These are phyloP conservation scores for Tetragonula carbonaria DNA, from an alignment of 2,888 invertebrate species.

Conservation along the genomic window DNA sequence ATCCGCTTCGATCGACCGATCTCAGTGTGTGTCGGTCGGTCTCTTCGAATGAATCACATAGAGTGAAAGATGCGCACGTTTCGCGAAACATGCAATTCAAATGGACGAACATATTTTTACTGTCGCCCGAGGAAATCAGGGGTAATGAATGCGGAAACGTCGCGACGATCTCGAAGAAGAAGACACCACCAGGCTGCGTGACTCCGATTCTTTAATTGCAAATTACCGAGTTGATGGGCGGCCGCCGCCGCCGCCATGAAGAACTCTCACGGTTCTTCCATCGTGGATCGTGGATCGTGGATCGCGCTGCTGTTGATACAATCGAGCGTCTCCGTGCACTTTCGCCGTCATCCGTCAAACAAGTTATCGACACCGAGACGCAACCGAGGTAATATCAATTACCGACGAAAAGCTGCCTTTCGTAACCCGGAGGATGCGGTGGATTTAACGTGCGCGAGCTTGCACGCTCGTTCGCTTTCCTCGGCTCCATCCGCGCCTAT, in stretches of 20 bases:
- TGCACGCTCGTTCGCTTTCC: constrained; percentile 39
- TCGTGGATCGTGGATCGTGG: too few species aligned
- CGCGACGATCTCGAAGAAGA: not conserved
- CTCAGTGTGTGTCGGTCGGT: not conserved
- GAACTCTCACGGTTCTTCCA: not conserved
- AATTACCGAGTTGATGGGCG: not conserved
- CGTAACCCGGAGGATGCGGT: constrained; percentile 3
- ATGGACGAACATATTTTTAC: not conserved
- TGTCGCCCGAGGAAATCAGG: not conserved
- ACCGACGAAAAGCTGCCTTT: constrained; percentile 22
- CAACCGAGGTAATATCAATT: not conserved
- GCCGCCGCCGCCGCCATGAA: not conserved
- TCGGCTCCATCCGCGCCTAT: not conserved
- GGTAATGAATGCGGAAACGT: constrained; percentile 2
- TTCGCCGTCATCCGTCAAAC: constrained; percentile 1
- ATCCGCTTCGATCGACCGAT: not conserved
- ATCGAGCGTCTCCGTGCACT: not conserved
- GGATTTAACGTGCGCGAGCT: constrained; percentile 18
- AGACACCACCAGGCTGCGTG: not conserved
- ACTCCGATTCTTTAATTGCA: constrained; percentile 27
- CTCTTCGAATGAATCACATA: not conserved
- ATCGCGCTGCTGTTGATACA: not conserved
- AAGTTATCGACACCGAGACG: constrained; percentile 6
- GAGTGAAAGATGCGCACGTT: not conserved
- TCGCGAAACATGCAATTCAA: not conserved